These are phyloP conservation scores for Magallana angulata DNA, from an alignment of 1,140 invertebrate species.

Conservation along the genomic window DNA sequence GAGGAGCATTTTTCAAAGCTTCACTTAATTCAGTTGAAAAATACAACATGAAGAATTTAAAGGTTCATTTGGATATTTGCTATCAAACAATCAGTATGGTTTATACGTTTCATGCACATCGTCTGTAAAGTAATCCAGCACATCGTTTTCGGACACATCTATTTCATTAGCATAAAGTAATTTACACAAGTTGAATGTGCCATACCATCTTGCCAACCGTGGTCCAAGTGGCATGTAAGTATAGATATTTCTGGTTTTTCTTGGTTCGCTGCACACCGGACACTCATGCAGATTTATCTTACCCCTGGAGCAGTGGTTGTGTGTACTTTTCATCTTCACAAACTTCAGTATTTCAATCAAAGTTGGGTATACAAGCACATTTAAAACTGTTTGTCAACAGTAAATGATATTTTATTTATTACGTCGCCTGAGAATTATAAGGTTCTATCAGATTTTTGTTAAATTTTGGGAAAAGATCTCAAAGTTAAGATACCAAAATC, in stretches of 20 bases:
- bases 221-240: slow-evolving; percentile 16
- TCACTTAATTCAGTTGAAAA: too few species aligned
- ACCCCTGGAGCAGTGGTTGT: not conserved
- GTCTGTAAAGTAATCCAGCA: not conserved
- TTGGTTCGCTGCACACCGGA: not conserved
- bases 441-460: too few species aligned
- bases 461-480: too few species aligned
- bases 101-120: not conserved
- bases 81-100: too few species aligned
- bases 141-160: not conserved
- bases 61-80: too few species aligned
- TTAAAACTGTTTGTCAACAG: not conserved
- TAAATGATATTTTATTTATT: too few species aligned
- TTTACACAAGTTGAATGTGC: slow-evolving; percentile 24
- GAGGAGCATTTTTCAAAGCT: too few species aligned
- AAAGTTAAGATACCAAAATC: too few species aligned
- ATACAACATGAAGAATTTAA: too few species aligned
- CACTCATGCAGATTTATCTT: not conserved
- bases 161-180: not conserved
- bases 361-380: not conserved
- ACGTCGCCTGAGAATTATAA: too few species aligned
- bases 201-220: slow-evolving; percentile 26
- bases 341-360: not conserved
- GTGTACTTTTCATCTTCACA: not conserved
- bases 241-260: not conserved